Evolutionary conservation across 2,113 vertebrate genomes (phyloP), one percentile per base, ranked within the genome.

Genomic region (Petrocephalus zakoni): DNA sequence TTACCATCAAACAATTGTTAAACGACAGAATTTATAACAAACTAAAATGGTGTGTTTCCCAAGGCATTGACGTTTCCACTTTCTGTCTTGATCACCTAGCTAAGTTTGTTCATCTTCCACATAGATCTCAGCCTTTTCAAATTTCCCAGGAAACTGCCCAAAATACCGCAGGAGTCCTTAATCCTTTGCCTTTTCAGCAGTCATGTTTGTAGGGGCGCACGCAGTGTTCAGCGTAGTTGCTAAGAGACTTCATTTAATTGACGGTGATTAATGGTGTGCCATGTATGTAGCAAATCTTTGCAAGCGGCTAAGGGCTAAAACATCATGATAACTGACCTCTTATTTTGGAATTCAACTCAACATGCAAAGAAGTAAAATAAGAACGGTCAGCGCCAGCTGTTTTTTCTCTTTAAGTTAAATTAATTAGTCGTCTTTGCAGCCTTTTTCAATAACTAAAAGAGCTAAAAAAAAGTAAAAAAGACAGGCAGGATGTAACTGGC

Each of bases 301-400:
- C 11, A 42, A 81, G 42, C 53, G 47, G 37, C 49, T 21, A 42
- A 25, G 6, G 52, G 51, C 51, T 19, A 29, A 4, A 47, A 83
- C 53, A 25, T 49, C 37, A 29, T 83, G 53, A 83, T 25, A 53
- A 58, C 21, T 88, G 34, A 56, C 51, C 72, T 34, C 75, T 11
- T 83, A 53, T 51, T 88, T n/a, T 55, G 87, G 83, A 88, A 88
- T 58, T 34, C 37, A 88, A 37, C 52, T 56, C 78, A 58, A 83
- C 56, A 52, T 58, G 56, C 78, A 51, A 46, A 15, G 87, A 34
- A 82, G 52, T 58, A 37, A 88, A 83, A 88, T 61, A 84, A 55
- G 47, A 29, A 11, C 11, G 19, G 51, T 51, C 25, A 22, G 51
- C 21, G 6, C 64, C 4, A 25, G 47, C 61, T 72, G 61, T 34